Evolutionary conservation across 2,888 invertebrate species (phyloP).

Genomic region (Nemapogon koenigi): DNA sequence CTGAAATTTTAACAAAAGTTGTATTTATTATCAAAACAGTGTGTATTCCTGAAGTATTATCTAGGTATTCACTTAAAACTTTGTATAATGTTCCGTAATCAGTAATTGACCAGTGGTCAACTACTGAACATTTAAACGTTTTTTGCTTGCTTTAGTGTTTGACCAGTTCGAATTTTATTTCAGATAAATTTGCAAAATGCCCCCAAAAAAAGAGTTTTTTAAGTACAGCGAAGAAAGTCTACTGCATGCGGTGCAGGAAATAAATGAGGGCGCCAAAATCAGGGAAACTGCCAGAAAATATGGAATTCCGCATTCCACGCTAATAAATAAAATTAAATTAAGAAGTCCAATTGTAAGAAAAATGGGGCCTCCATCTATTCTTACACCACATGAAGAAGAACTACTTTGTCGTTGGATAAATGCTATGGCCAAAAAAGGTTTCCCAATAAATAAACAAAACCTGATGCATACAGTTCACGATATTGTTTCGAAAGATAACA

Average conservation of each 20-base stretch:
- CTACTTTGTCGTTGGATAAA: not conserved
- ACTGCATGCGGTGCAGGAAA: not conserved
- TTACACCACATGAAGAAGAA: constrained; percentile 3
- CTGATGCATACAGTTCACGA: constrained; percentile 7
- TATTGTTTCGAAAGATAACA: constrained; percentile 9
- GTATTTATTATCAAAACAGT: no score
- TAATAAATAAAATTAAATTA: constrained; percentile 9
- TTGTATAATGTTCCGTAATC: no score
- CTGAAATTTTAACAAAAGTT: no score
- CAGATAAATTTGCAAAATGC: not conserved
- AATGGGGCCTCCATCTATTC: constrained; percentile 9
- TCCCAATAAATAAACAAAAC: not conserved
- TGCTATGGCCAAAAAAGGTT: not conserved
- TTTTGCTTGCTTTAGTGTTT: constrained; percentile 2
- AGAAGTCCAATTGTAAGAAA: constrained; percentile 5
- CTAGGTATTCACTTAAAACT: no score
- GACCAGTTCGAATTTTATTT: not conserved
- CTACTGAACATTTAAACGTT: not conserved
- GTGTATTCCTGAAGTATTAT: no score
- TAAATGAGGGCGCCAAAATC: constrained; percentile 6
- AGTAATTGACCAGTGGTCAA: constrained; percentile 4
- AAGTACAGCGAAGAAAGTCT: constrained; percentile 1
- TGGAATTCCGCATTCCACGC: constrained; percentile 5
- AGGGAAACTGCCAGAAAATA: constrained; percentile 7
- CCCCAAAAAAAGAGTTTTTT: not conserved